These are phyloP conservation scores for Apistogramma diplotaenia DNA, from an alignment of 2,113 vertebrate species.

Conservation along the genomic window DNA sequence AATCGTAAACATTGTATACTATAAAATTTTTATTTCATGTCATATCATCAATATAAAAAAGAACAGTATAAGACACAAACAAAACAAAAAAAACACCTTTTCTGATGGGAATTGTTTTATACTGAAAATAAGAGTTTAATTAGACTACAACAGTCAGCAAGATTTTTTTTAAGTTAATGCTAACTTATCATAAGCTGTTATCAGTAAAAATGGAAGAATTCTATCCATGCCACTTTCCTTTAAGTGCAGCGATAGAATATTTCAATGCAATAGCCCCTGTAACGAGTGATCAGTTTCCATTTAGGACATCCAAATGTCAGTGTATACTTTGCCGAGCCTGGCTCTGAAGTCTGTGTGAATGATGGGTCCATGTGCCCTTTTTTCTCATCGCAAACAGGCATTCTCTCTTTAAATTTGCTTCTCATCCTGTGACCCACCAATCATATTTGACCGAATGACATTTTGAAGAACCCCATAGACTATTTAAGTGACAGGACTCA, in stretches of 20 bases:
- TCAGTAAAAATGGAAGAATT: background rate
- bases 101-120: background rate
- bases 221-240: background rate
- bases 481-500: constrained; percentile 40
- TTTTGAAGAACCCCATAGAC: constrained; percentile 20
- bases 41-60: background rate
- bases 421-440: constrained; percentile 18
- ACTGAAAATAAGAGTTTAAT: background rate
- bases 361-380: constrained; percentile 7
- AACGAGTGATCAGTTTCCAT: background rate
- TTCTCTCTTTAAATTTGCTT: constrained; percentile 17
- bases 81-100: background rate
- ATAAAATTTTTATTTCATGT: background rate
- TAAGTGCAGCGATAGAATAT: background rate
- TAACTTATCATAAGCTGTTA: background rate
- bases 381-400: constrained; percentile 16
- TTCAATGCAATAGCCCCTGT: background rate
- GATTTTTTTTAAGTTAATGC: background rate
- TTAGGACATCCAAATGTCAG: constrained; percentile 9
- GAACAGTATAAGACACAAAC: background rate
- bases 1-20: background rate
- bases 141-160: background rate
- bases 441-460: constrained; percentile 29
- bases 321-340: background rate
- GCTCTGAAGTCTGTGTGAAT: constrained; percentile 9